Base-by-base conservation (phyloP, 1,140 invertebrate species). In the Chrysoperla carnea region DNA sequence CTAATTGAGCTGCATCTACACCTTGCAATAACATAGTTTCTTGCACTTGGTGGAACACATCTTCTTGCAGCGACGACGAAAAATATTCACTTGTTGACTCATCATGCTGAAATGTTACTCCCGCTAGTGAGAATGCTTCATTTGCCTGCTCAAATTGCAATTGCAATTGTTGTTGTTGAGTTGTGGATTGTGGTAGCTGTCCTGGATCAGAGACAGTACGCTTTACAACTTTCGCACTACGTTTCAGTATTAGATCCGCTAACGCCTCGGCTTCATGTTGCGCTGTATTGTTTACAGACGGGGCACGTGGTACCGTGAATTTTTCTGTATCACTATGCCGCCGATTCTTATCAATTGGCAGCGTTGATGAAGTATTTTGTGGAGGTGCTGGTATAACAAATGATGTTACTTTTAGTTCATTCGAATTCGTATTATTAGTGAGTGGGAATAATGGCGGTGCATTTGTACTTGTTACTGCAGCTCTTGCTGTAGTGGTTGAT, bases 41-140 rank as follows among this genome's bases (percentile, higher is more conserved):
- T 17, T 74, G 73, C 0, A 80, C 76, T 50, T 77, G 81, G 48
- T 82, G 69, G 48, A 76, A 85, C 1, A 85, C 81, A 53, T 85
- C 82, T 42, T 82, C 79, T 52, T 81, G 77, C 17, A 82, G 60
- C 46, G 71, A 75, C 2, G 78, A 76, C 46, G 76, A 78, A 49
- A 81, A 78, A 54, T 81, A 82, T 17, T 75, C 77, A 9, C 6
- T 12, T 33, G 31, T 11, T 39, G 62, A 67, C 39, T 78, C 77
- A 40, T 78, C 78, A 1, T 73, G 69, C 50, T 72, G 70, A 48
- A 72, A 73, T 4, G 67, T 68, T 37, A 77, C 75, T 41, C 72
- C 74, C 6, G 67, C 63, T 55, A 73, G 61, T 4, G 68, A 59
- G 50, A 78, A 78, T 36, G 69, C 60, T 23, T 69, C 63, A 6